Evolutionary conservation across 2,797 vertebrate genomes (phyloP).

Genomic region (Hydrocynus forskahlii): DNA sequence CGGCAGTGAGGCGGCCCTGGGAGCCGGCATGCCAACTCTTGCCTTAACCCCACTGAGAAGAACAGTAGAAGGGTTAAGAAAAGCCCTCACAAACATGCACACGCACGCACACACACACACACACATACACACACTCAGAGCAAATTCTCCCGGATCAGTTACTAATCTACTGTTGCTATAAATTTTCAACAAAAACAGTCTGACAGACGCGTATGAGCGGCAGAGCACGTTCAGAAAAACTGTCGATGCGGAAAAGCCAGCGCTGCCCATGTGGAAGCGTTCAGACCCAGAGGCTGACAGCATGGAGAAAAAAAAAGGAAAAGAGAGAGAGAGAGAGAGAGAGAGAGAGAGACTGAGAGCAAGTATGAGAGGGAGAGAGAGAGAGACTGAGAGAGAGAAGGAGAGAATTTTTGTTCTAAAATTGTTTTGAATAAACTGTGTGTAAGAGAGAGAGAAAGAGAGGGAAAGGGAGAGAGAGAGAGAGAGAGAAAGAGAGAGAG

Average conservation of each 20-base stretch:
- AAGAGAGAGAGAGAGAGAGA: constrained; percentile 29
- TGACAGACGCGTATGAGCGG: constrained; percentile 6
- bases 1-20: constrained; percentile 57
- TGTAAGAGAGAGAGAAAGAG: too few relatives aligned
- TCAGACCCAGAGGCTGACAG: constrained; percentile 62
- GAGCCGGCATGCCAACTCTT: constrained; percentile 30
- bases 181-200: constrained; percentile 49
- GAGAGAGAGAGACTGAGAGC: too few relatives aligned
- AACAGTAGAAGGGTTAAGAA: constrained; percentile 30
- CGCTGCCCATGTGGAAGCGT: constrained; percentile 74
- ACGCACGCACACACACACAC: constrained; percentile 9
- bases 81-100: neutral
- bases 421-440: too few relatives aligned
- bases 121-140: constrained; percentile 2
- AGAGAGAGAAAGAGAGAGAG: too few relatives aligned
- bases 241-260: constrained; percentile 58
- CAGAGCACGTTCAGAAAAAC: neutral
- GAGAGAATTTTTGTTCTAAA: too few relatives aligned
- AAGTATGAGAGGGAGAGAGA: too few relatives aligned
- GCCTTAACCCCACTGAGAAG: constrained; percentile 28
- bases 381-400: too few relatives aligned
- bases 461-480: too few relatives aligned
- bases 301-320: constrained; percentile 3
- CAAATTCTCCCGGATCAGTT: constrained; percentile 33
- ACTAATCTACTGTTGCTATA: constrained; percentile 49